Conservation (phyloP, 2,113 vertebrate species). For the Panthera leo region DNA sequence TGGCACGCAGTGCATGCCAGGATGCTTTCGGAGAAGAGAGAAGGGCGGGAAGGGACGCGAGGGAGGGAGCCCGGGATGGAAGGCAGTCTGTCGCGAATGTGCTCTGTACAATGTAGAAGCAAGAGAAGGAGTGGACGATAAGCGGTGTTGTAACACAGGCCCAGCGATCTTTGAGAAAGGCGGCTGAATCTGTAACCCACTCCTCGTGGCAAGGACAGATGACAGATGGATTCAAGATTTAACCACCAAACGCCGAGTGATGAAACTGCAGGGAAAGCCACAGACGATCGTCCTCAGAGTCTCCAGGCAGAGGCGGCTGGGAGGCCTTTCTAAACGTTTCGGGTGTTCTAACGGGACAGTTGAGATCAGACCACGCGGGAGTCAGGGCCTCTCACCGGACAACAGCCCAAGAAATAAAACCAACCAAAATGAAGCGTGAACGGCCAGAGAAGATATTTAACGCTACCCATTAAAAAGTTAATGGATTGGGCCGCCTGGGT, state of each 20-base stretch:
- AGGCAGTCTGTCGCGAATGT: neutral
- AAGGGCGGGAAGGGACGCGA: accelerated
- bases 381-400: accelerated
- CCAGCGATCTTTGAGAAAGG: neutral
- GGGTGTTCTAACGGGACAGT: no score
- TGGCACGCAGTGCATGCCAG: accelerated
- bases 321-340: neutral
- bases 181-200: neutral
- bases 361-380: no score
- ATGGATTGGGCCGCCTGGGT: no score
- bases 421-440: neutral
- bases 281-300: accelerated
- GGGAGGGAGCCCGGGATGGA: neutral
- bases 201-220: neutral
- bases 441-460: neutral
- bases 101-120: neutral
- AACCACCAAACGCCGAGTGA: neutral
- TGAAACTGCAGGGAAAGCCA: neutral
- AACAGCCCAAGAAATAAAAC: neutral
- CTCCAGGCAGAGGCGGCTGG: neutral
- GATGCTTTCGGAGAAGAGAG: neutral
- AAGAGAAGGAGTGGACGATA: neutral
- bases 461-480: neutral
- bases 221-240: neutral
- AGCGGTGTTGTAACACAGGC: neutral